Conservation (phyloP, 2,888 invertebrate species). For the Pachydiplax longipennis region DNA sequence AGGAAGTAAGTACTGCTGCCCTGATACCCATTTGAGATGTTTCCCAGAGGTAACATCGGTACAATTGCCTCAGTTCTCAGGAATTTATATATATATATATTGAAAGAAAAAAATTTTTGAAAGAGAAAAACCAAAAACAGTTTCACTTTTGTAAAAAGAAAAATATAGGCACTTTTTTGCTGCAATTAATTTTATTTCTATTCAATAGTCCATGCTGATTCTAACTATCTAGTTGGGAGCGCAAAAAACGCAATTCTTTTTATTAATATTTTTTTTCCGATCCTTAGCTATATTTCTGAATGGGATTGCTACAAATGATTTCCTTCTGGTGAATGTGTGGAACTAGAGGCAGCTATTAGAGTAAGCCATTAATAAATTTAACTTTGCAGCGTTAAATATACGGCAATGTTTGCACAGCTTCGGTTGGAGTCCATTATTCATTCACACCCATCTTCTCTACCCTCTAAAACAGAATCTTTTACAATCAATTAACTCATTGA, state of each 20-base stretch:
- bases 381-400: neutral
- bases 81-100: neutral
- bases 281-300: neutral
- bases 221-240: constrained; percentile 17
- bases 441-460: neutral
- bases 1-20: constrained; percentile 37
- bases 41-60: constrained; percentile 19
- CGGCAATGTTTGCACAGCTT: neutral
- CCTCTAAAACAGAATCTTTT: neutral
- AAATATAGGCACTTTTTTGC: neutral
- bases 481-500: neutral
- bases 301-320: neutral
- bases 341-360: constrained; percentile 26
- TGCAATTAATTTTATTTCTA: constrained; percentile 16
- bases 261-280: constrained; percentile 17
- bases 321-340: constrained; percentile 41
- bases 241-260: neutral
- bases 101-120: neutral
- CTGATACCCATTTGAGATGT: constrained; percentile 34
- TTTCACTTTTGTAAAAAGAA: constrained; percentile 12
- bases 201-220: constrained; percentile 26
- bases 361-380: neutral
- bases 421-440: neutral
- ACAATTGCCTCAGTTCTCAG: neutral
- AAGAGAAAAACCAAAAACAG: neutral